phyloP scores from a whole-genome alignment of 2,888 invertebrate species.

The Syrphus vitripennis region DNA sequence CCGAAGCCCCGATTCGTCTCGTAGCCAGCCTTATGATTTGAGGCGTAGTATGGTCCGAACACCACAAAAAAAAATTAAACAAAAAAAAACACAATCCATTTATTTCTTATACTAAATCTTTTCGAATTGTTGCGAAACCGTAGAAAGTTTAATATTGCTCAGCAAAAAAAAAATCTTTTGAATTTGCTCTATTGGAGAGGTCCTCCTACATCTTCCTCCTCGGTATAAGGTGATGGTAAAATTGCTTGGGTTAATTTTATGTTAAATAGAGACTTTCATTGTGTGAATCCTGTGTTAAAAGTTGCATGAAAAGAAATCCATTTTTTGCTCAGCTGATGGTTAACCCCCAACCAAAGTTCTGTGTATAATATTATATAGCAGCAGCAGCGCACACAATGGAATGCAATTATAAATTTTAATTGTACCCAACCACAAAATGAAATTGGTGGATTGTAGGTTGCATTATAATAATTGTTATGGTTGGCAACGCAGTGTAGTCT shows the following conservation, averaged over 20 bases:
- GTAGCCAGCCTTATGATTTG: too few relatives aligned
- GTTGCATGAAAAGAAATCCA: conserved; percentile 24
- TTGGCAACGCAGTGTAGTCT: not conserved
- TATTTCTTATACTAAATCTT: not conserved
- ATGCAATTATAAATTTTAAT: conserved; percentile 71
- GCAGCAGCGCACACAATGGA: conserved; percentile 38
- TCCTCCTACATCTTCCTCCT: too few relatives aligned
- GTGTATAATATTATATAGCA: not conserved
- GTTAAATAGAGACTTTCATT: conserved; percentile 61
- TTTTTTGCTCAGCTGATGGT: not conserved
- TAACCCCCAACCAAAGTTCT: not conserved
- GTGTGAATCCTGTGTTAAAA: conserved; percentile 38
- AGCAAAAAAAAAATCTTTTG: conserved; percentile 36
- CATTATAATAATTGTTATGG: not conserved
- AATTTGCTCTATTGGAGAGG: conserved; percentile 1
- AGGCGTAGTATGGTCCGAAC: too few relatives aligned
- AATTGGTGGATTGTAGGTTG: conserved; percentile 8
- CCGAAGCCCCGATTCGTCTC: too few relatives aligned
- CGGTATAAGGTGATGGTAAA: not conserved
- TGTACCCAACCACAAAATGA: conserved; percentile 35
- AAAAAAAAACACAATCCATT: too few relatives aligned
- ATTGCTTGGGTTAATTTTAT: conserved; percentile 47
- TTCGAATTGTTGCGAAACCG: conserved; percentile 37
- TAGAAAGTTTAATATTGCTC: conserved; percentile 50
- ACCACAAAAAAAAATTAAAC: too few relatives aligned